Percentiles rank a stretch among this genome's conserved stretches.
Conservation (phyloP, 2,113 vertebrate species). For the Henicopernis longicauda region DNA sequence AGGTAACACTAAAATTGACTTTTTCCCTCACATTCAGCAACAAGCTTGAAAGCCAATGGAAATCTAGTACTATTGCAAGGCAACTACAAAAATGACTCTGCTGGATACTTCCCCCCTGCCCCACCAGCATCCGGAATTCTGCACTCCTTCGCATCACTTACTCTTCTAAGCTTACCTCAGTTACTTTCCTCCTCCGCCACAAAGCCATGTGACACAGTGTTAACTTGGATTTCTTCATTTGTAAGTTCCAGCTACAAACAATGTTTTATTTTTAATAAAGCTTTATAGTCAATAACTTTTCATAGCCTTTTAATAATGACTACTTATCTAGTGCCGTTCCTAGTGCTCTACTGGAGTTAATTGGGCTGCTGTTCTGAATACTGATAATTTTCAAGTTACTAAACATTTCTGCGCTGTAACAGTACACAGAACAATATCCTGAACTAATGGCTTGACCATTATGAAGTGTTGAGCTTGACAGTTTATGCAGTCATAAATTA, state of each 20-base stretch:
- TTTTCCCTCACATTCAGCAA: background rate
- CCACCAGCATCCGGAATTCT: background rate
- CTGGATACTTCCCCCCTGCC: too few relatives aligned
- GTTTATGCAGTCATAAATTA: background rate
- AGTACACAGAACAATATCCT: background rate
- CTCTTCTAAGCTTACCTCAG: background rate
- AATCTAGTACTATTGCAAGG: background rate
- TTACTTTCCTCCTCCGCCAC: accelerated
- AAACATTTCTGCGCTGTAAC: background rate
- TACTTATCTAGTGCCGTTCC: background rate
- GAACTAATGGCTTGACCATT: background rate
- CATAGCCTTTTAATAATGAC: background rate
- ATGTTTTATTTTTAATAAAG: background rate
- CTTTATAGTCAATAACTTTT: background rate
- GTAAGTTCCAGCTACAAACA: background rate
- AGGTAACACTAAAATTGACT: background rate
- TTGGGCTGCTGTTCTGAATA: background rate
- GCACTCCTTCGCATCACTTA: accelerated
- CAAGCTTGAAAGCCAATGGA: background rate
- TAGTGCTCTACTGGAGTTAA: background rate
- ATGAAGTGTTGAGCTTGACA: background rate
- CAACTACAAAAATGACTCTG: background rate
- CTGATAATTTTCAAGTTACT: background rate
- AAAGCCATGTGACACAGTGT: background rate
- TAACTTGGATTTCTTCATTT: background rate